Base-by-base conservation (phyloP, 2,888 invertebrate genomes). In the Leucoptera coffeella region DNA sequence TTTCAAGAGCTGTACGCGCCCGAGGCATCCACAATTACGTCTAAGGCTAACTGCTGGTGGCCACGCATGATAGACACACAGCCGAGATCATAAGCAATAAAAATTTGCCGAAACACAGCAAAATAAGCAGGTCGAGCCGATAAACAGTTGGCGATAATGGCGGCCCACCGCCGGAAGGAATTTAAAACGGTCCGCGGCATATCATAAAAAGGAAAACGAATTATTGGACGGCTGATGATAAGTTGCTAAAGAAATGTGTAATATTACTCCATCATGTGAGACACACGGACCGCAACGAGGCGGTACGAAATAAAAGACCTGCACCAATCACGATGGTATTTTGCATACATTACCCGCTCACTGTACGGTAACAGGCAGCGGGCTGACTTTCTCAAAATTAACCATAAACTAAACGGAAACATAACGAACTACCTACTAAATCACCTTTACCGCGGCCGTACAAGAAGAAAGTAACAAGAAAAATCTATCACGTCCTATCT, bases 391-490 rank as follows among this genome's bases (percentile, higher is more conserved):
- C 45, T 49, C 53, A 59, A 60, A 62, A 67, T 61, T 56, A 54
- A 57, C 48, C 49, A 55, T 53, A 51, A 57, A 60, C 57, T 54
- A 55, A 60, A 59, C n/a, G n/a, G n/a, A n/a, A n/a, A n/a, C n/a
- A n/a, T n/a, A n/a, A n/a, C n/a, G n/a, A n/a, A n/a, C n/a, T n/a
- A n/a, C n/a, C n/a, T n/a, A n/a, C n/a, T n/a, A n/a, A n/a, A n/a
- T n/a, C n/a, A n/a, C n/a, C n/a, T n/a, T n/a, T n/a, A n/a, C n/a
- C n/a, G n/a, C n/a, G n/a, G n/a, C n/a, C n/a, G n/a, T n/a, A n/a
- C n/a, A n/a, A n/a, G n/a, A n/a, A n/a, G n/a, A n/a, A n/a, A n/a
- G n/a, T n/a, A n/a, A n/a, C n/a, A n/a, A n/a, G n/a, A n/a, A n/a
- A n/a, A n/a, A n/a, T n/a, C n/a, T n/a, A n/a, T n/a, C n/a, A n/a